Evolutionary conservation across 2,888 invertebrate genomes (phyloP).

Genomic region (Cataglyphis cursor): DNA sequence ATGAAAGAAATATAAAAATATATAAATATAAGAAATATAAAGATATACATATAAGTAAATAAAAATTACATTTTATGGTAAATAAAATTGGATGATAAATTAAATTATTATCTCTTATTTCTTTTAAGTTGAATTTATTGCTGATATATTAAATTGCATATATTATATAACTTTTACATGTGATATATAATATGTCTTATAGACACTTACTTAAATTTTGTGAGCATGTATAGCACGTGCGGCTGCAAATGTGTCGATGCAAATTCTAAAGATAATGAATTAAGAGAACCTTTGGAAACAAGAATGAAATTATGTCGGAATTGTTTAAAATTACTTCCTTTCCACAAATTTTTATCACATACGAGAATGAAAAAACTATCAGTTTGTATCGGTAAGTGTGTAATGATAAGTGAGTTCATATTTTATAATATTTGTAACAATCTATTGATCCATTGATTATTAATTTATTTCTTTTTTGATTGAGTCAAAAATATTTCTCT

Average conservation of each 20-base stretch:
- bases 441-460: not conserved
- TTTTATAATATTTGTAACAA: not conserved
- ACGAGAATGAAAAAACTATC: slow-evolving; percentile 78
- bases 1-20: not conserved
- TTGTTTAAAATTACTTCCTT: slow-evolving; percentile 80
- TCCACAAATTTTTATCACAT: slow-evolving; percentile 76
- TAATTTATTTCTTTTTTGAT: not conserved
- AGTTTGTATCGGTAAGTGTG: slow-evolving; percentile 79
- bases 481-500: not conserved
- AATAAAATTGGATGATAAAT: not conserved
- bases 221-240: slow-evolving; percentile 77
- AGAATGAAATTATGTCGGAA: slow-evolving; percentile 78
- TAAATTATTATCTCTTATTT: not conserved
- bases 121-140: slow-evolving; percentile 3
- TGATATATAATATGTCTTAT: slow-evolving; percentile 20
- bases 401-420: not conserved
- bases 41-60: not conserved
- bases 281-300: slow-evolving; percentile 75
- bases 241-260: slow-evolving; percentile 70
- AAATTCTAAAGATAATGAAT: slow-evolving; percentile 71
- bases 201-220: slow-evolving; percentile 71
- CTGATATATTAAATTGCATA: not conserved
- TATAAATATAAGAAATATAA: too few species aligned
- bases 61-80: not conserved
- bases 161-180: not conserved